phyloP scores from a whole-genome alignment of 2,113 vertebrate genomes.

The Falco punctatus region DNA sequence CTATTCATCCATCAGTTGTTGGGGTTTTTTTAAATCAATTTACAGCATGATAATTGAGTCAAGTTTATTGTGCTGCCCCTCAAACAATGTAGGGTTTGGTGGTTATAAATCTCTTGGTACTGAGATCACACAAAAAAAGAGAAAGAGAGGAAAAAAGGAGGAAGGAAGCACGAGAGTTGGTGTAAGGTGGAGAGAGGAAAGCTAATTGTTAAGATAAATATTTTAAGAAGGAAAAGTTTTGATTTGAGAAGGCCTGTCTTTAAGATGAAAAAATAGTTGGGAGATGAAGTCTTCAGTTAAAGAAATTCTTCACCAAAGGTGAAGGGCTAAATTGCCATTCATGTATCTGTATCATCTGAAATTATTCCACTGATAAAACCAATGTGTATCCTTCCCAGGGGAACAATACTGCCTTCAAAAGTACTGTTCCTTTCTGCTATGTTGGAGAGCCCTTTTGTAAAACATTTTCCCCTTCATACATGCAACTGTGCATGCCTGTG shows the following conservation, averaged over 20 bases:
- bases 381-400: conserved; percentile 23
- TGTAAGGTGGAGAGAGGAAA: background rate
- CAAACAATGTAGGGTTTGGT: conserved; percentile 46
- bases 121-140: conserved; percentile 40
- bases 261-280: conserved; percentile 18
- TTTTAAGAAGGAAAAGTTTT: conserved; percentile 47
- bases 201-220: conserved; percentile 43
- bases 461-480: background rate
- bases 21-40: conserved; percentile 79
- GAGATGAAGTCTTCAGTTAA: conserved; percentile 55
- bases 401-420: conserved; percentile 56
- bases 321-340: conserved; percentile 71
- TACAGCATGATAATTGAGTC: conserved; percentile 71
- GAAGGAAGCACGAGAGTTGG: background rate
- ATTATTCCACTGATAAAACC: conserved; percentile 74
- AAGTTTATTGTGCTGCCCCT: conserved; percentile 62
- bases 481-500: background rate
- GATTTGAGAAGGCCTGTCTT: background rate
- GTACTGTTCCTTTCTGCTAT: conserved; percentile 53
- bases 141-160: background rate
- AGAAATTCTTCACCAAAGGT: conserved; percentile 53
- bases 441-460: conserved; percentile 11
- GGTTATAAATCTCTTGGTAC: conserved; percentile 49
- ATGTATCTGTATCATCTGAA: conserved; percentile 69
- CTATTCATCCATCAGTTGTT: conserved; percentile 80